phyloP scores from a whole-genome alignment of 2,113 vertebrate species.

The Misgurnus mizolepis region DNA sequence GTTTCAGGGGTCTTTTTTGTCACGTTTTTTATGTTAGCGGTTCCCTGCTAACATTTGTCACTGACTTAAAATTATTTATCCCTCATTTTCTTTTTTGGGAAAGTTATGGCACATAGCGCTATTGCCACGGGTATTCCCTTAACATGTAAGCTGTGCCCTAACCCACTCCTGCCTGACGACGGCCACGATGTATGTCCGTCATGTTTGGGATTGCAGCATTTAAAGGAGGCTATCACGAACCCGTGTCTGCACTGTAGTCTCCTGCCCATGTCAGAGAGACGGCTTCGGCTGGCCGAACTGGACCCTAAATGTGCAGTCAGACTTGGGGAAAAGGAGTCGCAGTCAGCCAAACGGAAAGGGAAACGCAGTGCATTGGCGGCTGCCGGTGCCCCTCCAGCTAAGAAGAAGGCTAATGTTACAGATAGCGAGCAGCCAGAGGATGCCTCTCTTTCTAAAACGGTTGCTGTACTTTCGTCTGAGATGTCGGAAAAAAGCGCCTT shows the following conservation, averaged over 20 bases:
- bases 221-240: neutral
- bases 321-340: neutral
- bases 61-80: neutral
- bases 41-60: neutral
- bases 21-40: neutral
- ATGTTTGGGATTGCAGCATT: neutral
- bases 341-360: neutral
- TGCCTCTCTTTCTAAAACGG: neutral
- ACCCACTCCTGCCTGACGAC: neutral
- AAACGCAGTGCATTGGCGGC: neutral
- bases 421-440: too few relatives aligned
- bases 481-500: neutral
- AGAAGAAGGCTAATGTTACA: neutral
- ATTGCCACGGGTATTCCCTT: neutral
- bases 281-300: neutral
- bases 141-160: neutral
- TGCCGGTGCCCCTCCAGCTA: neutral
- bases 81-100: neutral
- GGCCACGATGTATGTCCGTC: neutral
- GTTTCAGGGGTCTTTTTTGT: too few relatives aligned
- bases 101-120: neutral
- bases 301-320: neutral
- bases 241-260: neutral
- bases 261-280: neutral
- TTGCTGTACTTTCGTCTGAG: neutral